These are phyloP conservation scores for Myzus persicae DNA, from an alignment of 1,140 invertebrate species.

Conservation along the genomic window DNA sequence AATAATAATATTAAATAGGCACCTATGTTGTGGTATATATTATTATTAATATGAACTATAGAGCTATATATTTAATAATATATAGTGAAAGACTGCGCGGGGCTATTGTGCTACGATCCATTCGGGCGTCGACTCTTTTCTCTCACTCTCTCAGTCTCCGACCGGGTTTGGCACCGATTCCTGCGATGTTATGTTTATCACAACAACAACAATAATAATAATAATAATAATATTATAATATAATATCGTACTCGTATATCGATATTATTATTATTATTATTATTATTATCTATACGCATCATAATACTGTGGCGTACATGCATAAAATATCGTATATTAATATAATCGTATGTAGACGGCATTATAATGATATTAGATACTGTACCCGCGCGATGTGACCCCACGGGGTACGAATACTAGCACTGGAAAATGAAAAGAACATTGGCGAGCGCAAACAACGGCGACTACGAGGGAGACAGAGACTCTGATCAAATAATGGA, in stretches of 20 bases:
- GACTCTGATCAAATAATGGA: conserved; percentile 25
- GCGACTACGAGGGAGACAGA: not conserved
- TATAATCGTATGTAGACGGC: not conserved
- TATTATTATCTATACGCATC: not conserved
- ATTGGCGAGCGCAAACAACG: not conserved
- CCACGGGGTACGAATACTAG: conserved; percentile 40
- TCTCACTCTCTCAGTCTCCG: not conserved
- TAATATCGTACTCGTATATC: no score
- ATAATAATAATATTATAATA: not conserved
- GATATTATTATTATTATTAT: no score
- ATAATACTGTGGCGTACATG: no score
- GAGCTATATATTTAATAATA: not conserved
- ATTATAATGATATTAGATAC: not conserved
- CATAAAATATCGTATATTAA: not conserved
- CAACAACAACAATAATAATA: not conserved
- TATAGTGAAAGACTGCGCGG: not conserved
- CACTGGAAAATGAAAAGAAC: not conserved
- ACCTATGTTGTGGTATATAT: not conserved
- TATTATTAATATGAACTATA: not conserved
- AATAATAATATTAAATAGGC: not conserved
- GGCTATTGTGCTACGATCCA: not conserved
- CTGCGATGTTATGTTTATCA: conserved; percentile 10
- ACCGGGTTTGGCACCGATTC: not conserved
- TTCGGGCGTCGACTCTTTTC: not conserved
- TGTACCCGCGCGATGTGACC: not conserved